phyloP scores from a whole-genome alignment of 2,888 invertebrate genomes.

The Lacanobia wlatinum region DNA sequence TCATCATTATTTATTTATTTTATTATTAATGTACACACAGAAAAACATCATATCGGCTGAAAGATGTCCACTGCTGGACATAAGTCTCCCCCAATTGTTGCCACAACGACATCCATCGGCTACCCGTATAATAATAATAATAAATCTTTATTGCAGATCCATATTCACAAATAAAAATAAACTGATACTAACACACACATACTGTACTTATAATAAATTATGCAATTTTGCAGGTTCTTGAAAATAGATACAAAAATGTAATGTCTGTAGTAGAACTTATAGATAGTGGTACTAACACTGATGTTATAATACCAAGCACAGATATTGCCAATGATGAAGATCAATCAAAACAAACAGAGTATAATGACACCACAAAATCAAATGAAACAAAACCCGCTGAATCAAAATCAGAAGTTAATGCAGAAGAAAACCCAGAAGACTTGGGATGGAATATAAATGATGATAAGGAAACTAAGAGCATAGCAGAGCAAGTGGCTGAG shows the following conservation, averaged over 20 bases:
- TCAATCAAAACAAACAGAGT: not conserved
- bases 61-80: too few relatives aligned
- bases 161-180: too few relatives aligned
- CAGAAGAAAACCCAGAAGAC: conserved; percentile 47
- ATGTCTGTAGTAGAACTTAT: conserved; percentile 40
- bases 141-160: too few relatives aligned
- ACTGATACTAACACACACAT: too few relatives aligned
- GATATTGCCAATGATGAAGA: not conserved
- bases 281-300: conserved; percentile 11
- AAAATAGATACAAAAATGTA: conserved; percentile 25
- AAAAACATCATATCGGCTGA: too few relatives aligned
- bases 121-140: too few relatives aligned
- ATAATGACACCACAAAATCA: not conserved
- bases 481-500: conserved; percentile 94
- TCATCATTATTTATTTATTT: too few relatives aligned
- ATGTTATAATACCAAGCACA: conserved; percentile 2
- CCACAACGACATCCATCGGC: too few relatives aligned
- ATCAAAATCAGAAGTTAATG: conserved; percentile 26
- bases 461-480: conserved; percentile 81
- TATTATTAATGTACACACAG: too few relatives aligned
- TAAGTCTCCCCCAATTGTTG: too few relatives aligned
- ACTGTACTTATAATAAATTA: not conserved
- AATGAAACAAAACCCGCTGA: conserved; percentile 2
- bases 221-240: conserved; percentile 35
- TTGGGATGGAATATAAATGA: conserved; percentile 75